Evolutionary conservation across 2,888 invertebrate genomes (phyloP).

Genomic region (Sphecodes monilicornis): DNA sequence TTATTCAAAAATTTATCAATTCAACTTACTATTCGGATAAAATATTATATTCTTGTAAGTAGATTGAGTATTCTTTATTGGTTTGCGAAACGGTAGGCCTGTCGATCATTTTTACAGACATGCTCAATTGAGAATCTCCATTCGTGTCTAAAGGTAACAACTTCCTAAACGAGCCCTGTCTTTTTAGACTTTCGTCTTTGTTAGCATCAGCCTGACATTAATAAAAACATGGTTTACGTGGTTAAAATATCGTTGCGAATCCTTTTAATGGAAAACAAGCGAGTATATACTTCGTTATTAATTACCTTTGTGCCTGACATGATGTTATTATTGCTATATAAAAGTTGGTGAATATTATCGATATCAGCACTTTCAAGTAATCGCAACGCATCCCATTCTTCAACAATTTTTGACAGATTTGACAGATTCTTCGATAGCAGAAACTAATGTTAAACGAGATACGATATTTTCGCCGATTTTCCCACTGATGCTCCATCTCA

Average conservation of each 20-base stretch:
- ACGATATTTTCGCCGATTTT: background rate
- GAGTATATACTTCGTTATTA: background rate
- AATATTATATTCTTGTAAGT: constrained; percentile 95
- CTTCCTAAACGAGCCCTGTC: constrained; percentile 87
- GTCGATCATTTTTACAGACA: constrained; percentile 87
- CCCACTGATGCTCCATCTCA: background rate
- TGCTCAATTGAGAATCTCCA: constrained; percentile 86
- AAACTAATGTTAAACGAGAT: background rate
- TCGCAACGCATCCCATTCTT: constrained; percentile 16
- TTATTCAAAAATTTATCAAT: background rate
- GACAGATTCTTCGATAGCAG: background rate
- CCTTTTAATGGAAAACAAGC: background rate
- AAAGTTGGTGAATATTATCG: constrained; percentile 1
- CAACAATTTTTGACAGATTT: constrained; percentile 5
- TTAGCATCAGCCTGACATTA: constrained; percentile 76
- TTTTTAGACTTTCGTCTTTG: constrained; percentile 83
- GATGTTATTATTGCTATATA: background rate
- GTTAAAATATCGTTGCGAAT: background rate
- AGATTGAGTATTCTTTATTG: constrained; percentile 89
- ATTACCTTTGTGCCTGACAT: constrained; percentile 55
- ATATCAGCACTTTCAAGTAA: constrained; percentile 14
- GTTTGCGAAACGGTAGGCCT: constrained; percentile 85
- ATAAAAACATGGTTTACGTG: constrained; percentile 13
- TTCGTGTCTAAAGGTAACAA: constrained; percentile 86
- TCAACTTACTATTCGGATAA: constrained; percentile 95